Base-by-base conservation (phyloP, 2,888 invertebrate genomes). In the Stegophylla sp. region DNA sequence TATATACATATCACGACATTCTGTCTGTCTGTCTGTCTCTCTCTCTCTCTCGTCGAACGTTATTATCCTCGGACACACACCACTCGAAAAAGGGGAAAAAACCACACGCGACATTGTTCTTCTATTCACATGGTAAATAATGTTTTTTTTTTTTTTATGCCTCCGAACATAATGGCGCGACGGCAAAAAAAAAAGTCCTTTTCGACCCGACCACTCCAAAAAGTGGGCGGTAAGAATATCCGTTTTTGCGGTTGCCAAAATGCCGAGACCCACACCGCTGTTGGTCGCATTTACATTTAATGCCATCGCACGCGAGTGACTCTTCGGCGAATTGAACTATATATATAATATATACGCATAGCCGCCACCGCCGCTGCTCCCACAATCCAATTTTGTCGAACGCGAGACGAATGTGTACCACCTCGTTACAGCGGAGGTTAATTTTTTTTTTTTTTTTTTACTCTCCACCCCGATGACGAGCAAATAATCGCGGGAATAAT, bases 61-160 rank as follows among this genome's bases (percentile, higher is more conserved):
- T 9, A 28, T 15, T 4, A 41, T 41, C 26, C 45, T 77, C 45
- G 69, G 74, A 63, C 43, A 48, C 45, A 59, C 45, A 45, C 59
- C n/a, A n/a, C n/a, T n/a, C n/a, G n/a, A n/a, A n/a, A n/a, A n/a
- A n/a, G n/a, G 67, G 77, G 66, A 77, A 63, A 79, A 76, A n/a
- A n/a, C n/a, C n/a, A n/a, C n/a, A 76, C 28, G 51, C 59, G 59
- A 77, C 69, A 51, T 71, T 71, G 45, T 71, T 61, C 45, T 76
- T 59, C 71, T 71, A 71, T 76, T 76, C 69, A 41, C 61, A 51
- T 79, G 63, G 79, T 71, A 79, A 71, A 79, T 71, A 76, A 79
- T 61, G 48, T 48, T 41, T 45, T 79, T 66, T 71, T 67, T 53
- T 61, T 67, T 43, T 23, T 56, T 53, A 34, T 15, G n/a, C 12